Percentiles rank a stretch among this genome's conserved stretches.
Conservation (phyloP, 2,888 invertebrate species). For the Gibbula magus region DNA sequence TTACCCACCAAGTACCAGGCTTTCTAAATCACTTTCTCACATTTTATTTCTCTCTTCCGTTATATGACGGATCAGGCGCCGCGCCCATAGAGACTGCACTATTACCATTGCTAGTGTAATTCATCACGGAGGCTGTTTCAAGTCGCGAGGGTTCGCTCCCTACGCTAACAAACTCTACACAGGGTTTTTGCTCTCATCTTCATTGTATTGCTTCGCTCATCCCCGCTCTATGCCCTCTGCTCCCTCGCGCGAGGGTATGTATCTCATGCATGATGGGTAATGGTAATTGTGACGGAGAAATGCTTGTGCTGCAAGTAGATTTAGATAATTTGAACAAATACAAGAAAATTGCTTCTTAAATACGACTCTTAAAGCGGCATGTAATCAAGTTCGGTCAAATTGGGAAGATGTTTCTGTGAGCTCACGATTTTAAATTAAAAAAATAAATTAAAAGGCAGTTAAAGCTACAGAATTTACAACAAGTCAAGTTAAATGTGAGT, state of each 20-base stretch:
- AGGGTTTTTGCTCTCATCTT: background rate
- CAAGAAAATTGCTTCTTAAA: constrained; percentile 9
- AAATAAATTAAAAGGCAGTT: no score
- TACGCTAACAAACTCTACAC: background rate
- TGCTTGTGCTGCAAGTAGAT: background rate
- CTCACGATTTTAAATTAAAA: no score
- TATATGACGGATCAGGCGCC: constrained; percentile 15
- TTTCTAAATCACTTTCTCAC: constrained; percentile 29
- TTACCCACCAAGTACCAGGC: constrained; percentile 22
- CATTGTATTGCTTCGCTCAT: background rate
- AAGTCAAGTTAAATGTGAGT: no score
- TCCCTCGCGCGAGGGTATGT: background rate
- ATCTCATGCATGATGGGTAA: background rate
- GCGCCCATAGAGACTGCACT: background rate
- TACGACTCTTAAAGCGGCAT: background rate
- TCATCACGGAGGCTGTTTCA: constrained; percentile 11
- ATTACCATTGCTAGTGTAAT: constrained; percentile 21
- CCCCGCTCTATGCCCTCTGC: background rate
- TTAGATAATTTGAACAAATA: constrained; percentile 5
- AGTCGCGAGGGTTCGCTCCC: background rate
- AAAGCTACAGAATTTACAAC: no score
- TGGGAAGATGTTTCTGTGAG: no score
- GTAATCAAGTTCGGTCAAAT: no score
- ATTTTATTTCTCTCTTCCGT: constrained; percentile 27
- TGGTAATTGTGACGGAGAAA: background rate